Base-by-base conservation (phyloP, 2,888 invertebrate species). In the Sarcophaga subvicina region DNA sequence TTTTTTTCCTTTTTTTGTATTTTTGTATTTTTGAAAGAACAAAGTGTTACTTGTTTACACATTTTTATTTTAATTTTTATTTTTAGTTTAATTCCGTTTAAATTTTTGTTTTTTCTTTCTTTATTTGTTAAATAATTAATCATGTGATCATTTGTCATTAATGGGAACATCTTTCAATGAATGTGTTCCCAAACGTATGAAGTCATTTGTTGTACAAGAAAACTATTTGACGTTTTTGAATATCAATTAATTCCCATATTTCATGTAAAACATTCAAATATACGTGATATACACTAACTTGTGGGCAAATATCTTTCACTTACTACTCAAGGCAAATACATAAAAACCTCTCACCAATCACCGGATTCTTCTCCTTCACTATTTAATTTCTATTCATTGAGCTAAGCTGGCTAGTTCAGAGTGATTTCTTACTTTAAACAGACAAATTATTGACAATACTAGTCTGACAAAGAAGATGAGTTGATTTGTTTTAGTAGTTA, bases 1-100 rank as follows among this genome's bases (percentile, higher is more conserved):
- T 54, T 11, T 0, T 12, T 67, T 47, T 62, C 6, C 25, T 22
- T 67, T 37, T 49, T 5, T 47, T n/a, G n/a, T n/a, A n/a, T n/a
- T 66, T 27, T 76, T 49, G 45, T 75, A 49, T 3, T 59, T 77
- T 69, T 78, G 11, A 22, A 84, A 12, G 37, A 81, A 83, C 69
- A 78, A 82, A 84, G 81, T 87, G 87, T 84, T 87, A 76, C 81
- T 84, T 87, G 87, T 82, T 87, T 72, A 87, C 84, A 84, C 84
- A 84, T 87, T 79, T 87, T 67, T 80, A 80, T 80, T 85, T 85
- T 80, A 20, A 84, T 87, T 79, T 87, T 67, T 80, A 80, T 80
- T 85, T 85, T 80, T 25, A 84, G 49, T 66, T 4, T 47, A 70
- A 80, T 79, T 5, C 20, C 20, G 63, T 82, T 37, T 4, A 37